Conservation (phyloP, 2,888 invertebrate genomes). For the Chloromyia formosa region DNA sequence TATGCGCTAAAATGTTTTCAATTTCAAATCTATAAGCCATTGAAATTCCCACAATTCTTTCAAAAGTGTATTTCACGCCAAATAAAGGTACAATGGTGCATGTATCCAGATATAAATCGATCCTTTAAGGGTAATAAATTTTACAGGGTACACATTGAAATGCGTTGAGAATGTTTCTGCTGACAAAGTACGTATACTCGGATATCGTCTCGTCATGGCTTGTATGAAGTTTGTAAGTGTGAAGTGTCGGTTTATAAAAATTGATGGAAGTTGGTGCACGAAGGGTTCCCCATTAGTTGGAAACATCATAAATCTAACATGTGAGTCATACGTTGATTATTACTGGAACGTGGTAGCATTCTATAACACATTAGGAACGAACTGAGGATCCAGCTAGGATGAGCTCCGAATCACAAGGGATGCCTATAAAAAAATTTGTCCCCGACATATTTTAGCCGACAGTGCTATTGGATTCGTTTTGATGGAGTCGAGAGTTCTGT, state of each 20-base stretch:
- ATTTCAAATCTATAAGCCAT: neutral
- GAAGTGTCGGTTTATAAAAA: slow-evolving; percentile 31
- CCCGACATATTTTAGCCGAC: neutral
- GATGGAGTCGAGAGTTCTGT: slow-evolving; percentile 2
- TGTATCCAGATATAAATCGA: slow-evolving; percentile 30
- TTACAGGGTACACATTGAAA: neutral
- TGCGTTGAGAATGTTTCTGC: neutral
- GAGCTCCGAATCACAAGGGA: neutral
- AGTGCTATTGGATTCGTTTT: neutral
- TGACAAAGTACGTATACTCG: slow-evolving; percentile 9
- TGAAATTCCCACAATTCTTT: slow-evolving; percentile 15
- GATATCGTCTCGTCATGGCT: neutral
- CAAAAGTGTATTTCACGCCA: slow-evolving; percentile 20
- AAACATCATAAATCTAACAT: slow-evolving; percentile 37
- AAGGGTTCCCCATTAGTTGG: slow-evolving; percentile 12
- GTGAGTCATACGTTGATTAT: slow-evolving; percentile 28
- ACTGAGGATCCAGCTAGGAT: neutral
- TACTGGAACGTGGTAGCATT: slow-evolving; percentile 24
- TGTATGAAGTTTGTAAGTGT: slow-evolving; percentile 1
- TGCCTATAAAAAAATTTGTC: slow-evolving; percentile 12
- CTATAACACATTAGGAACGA: neutral
- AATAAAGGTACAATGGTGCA: slow-evolving; percentile 27
- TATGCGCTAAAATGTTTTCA: too few relatives aligned
- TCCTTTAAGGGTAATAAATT: slow-evolving; percentile 28
- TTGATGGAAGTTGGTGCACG: slow-evolving; percentile 17